These are phyloP conservation scores for Alexandromys fortis DNA, from an alignment of 2,113 vertebrate genomes.

Conservation along the genomic window DNA sequence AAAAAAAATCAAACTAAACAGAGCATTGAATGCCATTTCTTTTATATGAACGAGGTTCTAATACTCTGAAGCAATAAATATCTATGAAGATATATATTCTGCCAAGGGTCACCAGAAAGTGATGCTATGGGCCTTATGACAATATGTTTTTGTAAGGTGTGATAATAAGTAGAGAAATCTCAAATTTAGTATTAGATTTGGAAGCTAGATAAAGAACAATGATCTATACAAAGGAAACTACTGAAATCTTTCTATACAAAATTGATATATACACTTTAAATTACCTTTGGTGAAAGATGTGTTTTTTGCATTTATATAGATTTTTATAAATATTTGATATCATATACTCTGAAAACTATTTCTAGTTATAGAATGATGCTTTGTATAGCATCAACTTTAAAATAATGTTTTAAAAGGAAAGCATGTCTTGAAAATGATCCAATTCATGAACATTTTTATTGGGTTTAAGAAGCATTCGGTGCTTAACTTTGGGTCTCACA, in stretches of 20 bases:
- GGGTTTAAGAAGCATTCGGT: background rate
- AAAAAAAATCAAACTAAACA: background rate
- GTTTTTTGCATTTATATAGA: background rate
- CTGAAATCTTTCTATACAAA: background rate
- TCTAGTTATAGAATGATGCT: background rate
- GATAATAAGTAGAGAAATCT: background rate
- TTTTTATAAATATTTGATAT: background rate
- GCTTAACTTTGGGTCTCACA: background rate
- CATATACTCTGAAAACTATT: background rate
- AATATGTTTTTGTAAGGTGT: background rate
- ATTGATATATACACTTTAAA: background rate
- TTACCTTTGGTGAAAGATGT: background rate
- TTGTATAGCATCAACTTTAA: background rate
- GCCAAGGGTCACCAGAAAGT: background rate
- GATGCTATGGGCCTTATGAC: accelerated
- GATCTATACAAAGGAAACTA: background rate
- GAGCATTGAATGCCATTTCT: background rate
- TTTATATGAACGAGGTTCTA: background rate
- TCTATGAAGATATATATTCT: background rate
- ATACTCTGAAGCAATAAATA: background rate
- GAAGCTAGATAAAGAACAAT: background rate
- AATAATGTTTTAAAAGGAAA: background rate
- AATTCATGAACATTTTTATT: background rate
- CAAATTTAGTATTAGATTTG: background rate
- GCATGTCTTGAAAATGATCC: conserved; percentile 3